Conservation (phyloP, 2,888 invertebrate genomes). For the Ectropis crepuscularia region DNA sequence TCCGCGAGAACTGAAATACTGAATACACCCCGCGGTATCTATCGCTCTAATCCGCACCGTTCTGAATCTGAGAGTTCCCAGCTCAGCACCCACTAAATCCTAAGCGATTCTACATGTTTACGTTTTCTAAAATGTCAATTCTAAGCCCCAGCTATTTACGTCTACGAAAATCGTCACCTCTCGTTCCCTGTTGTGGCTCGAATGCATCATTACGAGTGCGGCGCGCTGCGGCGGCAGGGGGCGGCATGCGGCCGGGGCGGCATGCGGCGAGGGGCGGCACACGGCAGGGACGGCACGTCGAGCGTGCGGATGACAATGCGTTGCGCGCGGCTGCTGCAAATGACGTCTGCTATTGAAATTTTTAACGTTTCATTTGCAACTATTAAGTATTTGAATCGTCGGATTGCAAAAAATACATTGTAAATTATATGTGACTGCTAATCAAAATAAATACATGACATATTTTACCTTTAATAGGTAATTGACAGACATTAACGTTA, state of each 20-base stretch:
- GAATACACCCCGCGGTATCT: not conserved
- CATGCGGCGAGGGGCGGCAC: slow-evolving; percentile 6
- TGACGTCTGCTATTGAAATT: slow-evolving; percentile 32
- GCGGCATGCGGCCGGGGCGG: slow-evolving; percentile 2
- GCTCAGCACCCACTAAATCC: slow-evolving; percentile 13
- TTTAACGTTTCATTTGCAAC: slow-evolving; percentile 33
- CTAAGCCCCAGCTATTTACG: slow-evolving; percentile 20
- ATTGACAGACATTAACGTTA: not conserved
- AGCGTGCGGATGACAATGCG: slow-evolving; percentile 46
- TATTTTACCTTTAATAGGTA: not conserved
- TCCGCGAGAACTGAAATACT: not conserved
- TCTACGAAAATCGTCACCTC: slow-evolving; percentile 39
- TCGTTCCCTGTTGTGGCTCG: slow-evolving; percentile 45
- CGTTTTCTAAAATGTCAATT: slow-evolving; percentile 22
- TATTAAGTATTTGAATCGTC: slow-evolving; percentile 13
- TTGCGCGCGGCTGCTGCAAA: slow-evolving; percentile 37
- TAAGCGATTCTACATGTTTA: slow-evolving; percentile 16
- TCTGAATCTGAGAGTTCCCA: not conserved
- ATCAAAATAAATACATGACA: not conserved
- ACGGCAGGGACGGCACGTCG: not conserved
- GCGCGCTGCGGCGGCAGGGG: slow-evolving; percentile 51
- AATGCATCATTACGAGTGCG: slow-evolving; percentile 68
- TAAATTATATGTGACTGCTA: not conserved
- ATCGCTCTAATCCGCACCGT: slow-evolving; percentile 3
- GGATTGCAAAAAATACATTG: not conserved